Evolutionary conservation across 2,888 invertebrate genomes (phyloP).

Genomic region (Balanococcus diminutus): DNA sequence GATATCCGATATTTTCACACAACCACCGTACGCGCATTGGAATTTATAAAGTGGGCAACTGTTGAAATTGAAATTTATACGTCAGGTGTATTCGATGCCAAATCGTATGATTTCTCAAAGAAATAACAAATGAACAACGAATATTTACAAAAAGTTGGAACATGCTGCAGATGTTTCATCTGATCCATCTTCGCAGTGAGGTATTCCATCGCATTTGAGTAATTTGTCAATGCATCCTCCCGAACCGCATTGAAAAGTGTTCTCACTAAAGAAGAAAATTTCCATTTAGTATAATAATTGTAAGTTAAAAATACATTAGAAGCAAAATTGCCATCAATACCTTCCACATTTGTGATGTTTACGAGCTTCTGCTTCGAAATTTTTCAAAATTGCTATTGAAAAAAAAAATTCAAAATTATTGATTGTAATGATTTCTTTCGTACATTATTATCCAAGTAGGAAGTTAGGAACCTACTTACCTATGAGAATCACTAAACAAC

Average conservation of each 20-base stretch:
- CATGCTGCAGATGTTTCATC: constrained; percentile 31
- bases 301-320: background rate
- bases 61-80: background rate
- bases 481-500: background rate
- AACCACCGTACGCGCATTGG: constrained; percentile 42
- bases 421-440: background rate
- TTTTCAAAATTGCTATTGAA: background rate
- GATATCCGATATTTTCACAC: constrained; percentile 35
- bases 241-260: constrained; percentile 59
- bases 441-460: background rate
- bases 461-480: background rate
- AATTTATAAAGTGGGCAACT: constrained; percentile 46
- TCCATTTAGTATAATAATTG: background rate
- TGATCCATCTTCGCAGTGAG: constrained; percentile 34
- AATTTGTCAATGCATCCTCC: constrained; percentile 58
- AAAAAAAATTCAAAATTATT: background rate
- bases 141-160: too few species aligned
- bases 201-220: constrained; percentile 58
- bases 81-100: background rate
- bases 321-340: background rate
- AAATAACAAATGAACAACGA: background rate
- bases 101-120: background rate
- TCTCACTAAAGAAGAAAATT: constrained; percentile 3
- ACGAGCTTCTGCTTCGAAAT: background rate
- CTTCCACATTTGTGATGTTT: background rate